Evolutionary conservation across 1,140 invertebrate species (phyloP).

Genomic region (Leguminivora glycinivorella): DNA sequence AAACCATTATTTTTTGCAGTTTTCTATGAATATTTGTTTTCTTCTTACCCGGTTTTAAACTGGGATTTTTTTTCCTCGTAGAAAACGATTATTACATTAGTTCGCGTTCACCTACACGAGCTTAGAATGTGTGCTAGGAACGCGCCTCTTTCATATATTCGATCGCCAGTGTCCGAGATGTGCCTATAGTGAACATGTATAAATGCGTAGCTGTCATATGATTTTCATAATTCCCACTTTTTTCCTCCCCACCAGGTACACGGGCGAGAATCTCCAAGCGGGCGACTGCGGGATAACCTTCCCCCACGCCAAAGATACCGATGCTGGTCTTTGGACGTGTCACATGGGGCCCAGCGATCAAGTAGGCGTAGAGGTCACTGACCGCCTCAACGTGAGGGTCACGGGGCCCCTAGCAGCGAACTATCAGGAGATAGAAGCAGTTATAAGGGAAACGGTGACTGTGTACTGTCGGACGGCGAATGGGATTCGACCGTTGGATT

Average conservation of each 20-base stretch:
- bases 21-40: no score
- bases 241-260: slow-evolving; percentile 51
- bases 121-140: no score
- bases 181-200: no score
- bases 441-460: slow-evolving; percentile 43
- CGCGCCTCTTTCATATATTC: no score
- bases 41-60: no score
- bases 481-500: slow-evolving; percentile 57
- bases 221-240: no score
- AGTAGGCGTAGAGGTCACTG: slow-evolving; percentile 56
- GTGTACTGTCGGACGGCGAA: slow-evolving; percentile 65
- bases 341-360: slow-evolving; percentile 62
- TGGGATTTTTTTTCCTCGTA: no score
- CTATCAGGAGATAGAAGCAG: slow-evolving; percentile 40
- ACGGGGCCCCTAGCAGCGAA: slow-evolving; percentile 65
- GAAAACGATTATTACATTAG: no score
- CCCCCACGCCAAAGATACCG: slow-evolving; percentile 40
- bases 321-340: slow-evolving; percentile 66
- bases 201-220: no score
- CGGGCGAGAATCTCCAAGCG: slow-evolving; percentile 55
- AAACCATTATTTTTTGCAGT: no score
- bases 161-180: no score
- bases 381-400: slow-evolving; percentile 54
- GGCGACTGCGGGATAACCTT: slow-evolving; percentile 72
- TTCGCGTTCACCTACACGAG: no score